Evolutionary conservation across 2,888 invertebrate species (phyloP), one percentile per base, ranked within the genome.

Genomic region (Tetranychus truncatus): DNA sequence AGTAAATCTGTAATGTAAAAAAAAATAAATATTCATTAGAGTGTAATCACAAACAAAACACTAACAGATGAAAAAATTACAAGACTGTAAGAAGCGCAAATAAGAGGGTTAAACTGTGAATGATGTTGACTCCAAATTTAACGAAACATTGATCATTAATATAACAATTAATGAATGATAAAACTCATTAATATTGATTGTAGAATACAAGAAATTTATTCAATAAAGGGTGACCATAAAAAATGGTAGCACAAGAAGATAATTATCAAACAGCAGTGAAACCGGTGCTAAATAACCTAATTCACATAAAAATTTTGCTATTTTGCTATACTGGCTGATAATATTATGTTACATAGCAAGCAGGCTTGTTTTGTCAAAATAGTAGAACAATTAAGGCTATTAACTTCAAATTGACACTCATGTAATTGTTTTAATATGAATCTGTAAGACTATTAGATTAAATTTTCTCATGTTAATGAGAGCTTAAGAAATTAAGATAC

Each of bases 1-100:
- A 99, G 90, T 85, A 99, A 88, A 88, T 97, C 97, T 99, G 89
- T 55, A 89, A 89, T 78, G 11, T 9, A 9, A 65, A 9, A 24
- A n/a, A 45, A 75, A 21, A 45, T 71, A 34, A 20, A 69, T 21
- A 24, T 69, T 20, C 9, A 69, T 69, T 69, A 20, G 69, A 69
- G 69, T 18, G n/a, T 21, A 69, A 55, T 3, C 34, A 55, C 9
- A 55, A 55, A 55, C 55, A 55, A 15, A 15, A 2, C 6, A 55
- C 11, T 9, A 55, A 55, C 15, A 55, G 15, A 15, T 15, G 11
- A 55, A 55, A 34, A 34, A 34, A 34, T 4, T 34, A 66, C 20
- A 20, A 66, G 66, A 18, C 15, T 18, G 20, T 66, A 66, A 20
- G 18, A 20, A 66, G 20, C 6, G 66, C 1, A 9, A 66, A n/a